phyloP scores from a whole-genome alignment of 2,797 vertebrate species.

The Myotis vivesi region DNA sequence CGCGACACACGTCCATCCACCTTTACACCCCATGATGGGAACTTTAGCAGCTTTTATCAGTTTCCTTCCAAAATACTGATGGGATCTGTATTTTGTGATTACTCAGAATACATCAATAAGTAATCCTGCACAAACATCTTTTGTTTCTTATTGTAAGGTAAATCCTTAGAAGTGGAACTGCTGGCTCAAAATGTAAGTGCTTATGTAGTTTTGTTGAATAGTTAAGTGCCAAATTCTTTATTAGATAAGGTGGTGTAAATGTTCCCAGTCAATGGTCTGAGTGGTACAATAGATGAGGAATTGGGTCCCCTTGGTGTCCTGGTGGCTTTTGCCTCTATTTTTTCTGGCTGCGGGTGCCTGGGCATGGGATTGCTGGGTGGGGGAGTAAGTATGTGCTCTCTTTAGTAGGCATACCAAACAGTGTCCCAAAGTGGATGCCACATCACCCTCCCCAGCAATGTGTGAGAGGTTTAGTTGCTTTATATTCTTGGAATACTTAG shows the following conservation, averaged over 20 bases:
- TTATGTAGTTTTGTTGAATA: neutral
- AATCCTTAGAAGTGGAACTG: neutral
- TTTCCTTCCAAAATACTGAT: neutral
- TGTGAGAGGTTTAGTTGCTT: neutral
- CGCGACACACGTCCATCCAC: neutral
- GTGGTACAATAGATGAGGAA: neutral
- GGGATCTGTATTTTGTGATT: neutral
- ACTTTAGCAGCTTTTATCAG: neutral
- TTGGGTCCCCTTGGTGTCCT: too few species aligned
- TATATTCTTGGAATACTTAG: neutral
- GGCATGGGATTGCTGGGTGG: neutral
- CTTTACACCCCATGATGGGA: neutral
- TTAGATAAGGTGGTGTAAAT: neutral
- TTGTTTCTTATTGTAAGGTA: neutral
- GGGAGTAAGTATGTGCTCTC: neutral
- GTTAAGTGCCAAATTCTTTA: neutral
- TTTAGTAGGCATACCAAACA: neutral
- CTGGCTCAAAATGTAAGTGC: neutral
- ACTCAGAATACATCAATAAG: neutral
- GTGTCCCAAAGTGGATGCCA: neutral
- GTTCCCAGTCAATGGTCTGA: too few species aligned
- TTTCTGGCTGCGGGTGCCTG: neutral
- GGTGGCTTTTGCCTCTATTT: neutral
- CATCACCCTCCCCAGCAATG: neutral
- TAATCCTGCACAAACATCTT: neutral